Percentiles rank a stretch among this genome's conserved stretches.
Conservation (phyloP, 37 sponge, comb jelly and placozoan genomes). For the Agelas oroides region DNA sequence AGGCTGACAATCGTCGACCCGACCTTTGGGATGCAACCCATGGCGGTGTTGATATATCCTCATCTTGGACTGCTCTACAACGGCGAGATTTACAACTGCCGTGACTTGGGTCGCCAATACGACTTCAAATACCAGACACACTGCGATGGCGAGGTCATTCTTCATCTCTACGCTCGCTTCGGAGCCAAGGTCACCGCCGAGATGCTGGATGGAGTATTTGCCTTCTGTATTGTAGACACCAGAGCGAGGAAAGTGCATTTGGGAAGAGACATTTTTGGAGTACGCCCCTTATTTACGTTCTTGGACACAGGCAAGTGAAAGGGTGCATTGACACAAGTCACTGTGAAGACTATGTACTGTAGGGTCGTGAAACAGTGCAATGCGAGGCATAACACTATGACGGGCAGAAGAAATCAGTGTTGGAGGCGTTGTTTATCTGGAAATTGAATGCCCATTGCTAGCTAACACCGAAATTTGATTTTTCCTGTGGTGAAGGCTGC, state of each 20-base stretch:
- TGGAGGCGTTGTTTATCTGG: no score
- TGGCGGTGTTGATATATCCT: constrained; percentile 18
- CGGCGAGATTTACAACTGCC: constrained; percentile 77
- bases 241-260: constrained; percentile 30
- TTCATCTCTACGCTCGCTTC: constrained; percentile 44
- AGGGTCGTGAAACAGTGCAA: no score
- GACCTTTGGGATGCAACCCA: constrained; percentile 55
- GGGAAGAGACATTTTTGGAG: constrained; percentile 65
- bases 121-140: constrained; percentile 10
- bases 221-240: constrained; percentile 50
- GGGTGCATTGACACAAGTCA: no score
- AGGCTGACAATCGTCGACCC: constrained; percentile 42
- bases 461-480: no score
- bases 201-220: constrained; percentile 76
- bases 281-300: constrained; percentile 58
- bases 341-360: no score
- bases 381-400: no score
- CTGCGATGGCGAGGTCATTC: constrained; percentile 47
- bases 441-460: no score
- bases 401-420: no score
- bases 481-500: no score
- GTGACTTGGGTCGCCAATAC: not conserved
- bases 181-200: constrained; percentile 28
- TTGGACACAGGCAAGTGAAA: not conserved
- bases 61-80: constrained; percentile 55